A percentile compares a stretch with the other conserved stretches of the same genome.
phyloP scores from a whole-genome alignment of 2,888 invertebrate species.

The Pilophorus perplexus region DNA sequence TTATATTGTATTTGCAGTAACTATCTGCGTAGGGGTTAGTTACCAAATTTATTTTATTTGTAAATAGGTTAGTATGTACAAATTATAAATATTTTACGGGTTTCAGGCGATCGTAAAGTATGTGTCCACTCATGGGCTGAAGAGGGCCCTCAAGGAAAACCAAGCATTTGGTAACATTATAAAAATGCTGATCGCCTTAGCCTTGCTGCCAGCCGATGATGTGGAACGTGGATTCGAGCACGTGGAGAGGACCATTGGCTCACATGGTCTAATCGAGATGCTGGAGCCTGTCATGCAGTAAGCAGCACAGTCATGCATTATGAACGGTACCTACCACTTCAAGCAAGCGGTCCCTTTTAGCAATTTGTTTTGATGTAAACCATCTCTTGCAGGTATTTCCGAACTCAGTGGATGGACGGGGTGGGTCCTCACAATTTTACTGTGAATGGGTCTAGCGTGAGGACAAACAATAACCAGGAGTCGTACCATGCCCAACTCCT shows the following conservation, averaged over 20 bases:
- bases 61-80: not conserved
- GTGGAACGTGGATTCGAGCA: not conserved
- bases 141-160: constrained; percentile 3
- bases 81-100: not conserved
- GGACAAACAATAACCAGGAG: constrained; percentile 11
- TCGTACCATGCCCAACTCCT: constrained; percentile 8
- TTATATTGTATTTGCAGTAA: not conserved
- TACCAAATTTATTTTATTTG: not conserved
- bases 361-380: constrained; percentile 1
- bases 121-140: not conserved
- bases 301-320: constrained; percentile 2
- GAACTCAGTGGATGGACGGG: constrained; percentile 5
- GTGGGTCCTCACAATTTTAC: not conserved
- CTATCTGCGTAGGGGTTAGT: not conserved
- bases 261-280: not conserved
- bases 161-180: not conserved
- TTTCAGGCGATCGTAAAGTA: not conserved
- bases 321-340: constrained; percentile 1
- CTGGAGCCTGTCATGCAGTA: constrained; percentile 3
- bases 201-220: constrained; percentile 1
- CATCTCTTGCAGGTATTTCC: constrained; percentile 3
- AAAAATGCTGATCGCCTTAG: not conserved
- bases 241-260: constrained; percentile 1
- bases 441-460: constrained; percentile 3
- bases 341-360: not conserved